phyloP scores from a whole-genome alignment of 23 tunicate genomes.

The Styela clava region DNA sequence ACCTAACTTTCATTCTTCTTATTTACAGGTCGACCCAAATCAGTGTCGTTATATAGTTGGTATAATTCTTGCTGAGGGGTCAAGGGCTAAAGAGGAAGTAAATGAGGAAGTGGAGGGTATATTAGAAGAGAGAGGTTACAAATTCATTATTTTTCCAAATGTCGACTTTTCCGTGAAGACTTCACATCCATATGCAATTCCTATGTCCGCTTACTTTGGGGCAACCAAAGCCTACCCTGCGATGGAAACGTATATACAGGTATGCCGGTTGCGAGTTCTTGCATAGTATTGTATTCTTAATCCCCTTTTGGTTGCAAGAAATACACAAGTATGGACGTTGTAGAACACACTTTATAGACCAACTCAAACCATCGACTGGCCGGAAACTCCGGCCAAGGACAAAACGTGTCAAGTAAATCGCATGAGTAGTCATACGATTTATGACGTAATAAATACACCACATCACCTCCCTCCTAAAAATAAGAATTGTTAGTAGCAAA shows the following conservation, averaged over 20 bases:
- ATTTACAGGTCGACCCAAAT: not conserved
- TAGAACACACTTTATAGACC: too few species aligned
- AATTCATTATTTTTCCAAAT: constrained; percentile 33
- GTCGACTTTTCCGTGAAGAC: constrained; percentile 64
- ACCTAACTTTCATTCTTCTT: too few species aligned
- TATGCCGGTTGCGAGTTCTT: constrained; percentile 13
- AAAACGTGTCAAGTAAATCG: too few species aligned
- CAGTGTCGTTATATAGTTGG: constrained; percentile 40
- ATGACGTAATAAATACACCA: too few species aligned
- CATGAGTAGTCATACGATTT: too few species aligned
- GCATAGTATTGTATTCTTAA: too few species aligned
- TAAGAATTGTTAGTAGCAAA: too few species aligned
- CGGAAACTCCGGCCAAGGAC: too few species aligned
- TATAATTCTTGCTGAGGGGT: constrained; percentile 39
- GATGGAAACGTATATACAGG: constrained; percentile 33
- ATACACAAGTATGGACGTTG: too few species aligned
- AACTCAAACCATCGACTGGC: too few species aligned
- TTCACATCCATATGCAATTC: constrained; percentile 34
- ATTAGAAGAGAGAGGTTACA: constrained; percentile 27
- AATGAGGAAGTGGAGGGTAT: constrained; percentile 17
- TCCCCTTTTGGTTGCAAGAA: too few species aligned
- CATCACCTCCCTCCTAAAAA: too few species aligned
- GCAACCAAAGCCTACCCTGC: constrained; percentile 72
- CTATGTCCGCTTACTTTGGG: constrained; percentile 43
- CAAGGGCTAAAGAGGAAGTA: constrained; percentile 30